Evolutionary conservation across 2,888 invertebrate genomes (phyloP), one percentile per base, ranked within the genome.

Genomic region (Phanerotoma sp.): DNA sequence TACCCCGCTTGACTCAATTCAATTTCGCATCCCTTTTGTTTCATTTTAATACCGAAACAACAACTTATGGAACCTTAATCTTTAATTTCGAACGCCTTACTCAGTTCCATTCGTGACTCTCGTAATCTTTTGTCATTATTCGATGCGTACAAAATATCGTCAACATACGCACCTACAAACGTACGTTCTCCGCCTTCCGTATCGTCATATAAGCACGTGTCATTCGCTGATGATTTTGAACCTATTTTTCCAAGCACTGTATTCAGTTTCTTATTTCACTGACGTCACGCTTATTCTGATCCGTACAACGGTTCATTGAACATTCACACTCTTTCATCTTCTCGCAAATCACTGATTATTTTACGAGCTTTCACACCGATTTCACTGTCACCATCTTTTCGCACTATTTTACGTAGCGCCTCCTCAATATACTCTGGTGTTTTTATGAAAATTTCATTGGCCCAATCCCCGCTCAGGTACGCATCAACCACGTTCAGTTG

Each of bases 401-500:
- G 35, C 5, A 49, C 15, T n/a, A 51, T 44, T 32, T 52, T 33
- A 13, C 22, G 10, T 20, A 56, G 33, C 21, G 47, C 47, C 18
- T 56, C 46, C 15, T 32, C 28, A 3, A 47, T 18, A 16, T 45
- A 40, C 4, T 38, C 35, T 4, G 57, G 51, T 13, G 10, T 7
- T 7, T 65, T 54, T 64, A 67, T 66, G 35, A 51, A 60, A 4
- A 64, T 50, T 16, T 56, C 50, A 30, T 66, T 64, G 10, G 63
- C 47, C 7, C 66, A 18, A 3, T 37, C 41, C 22, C 66, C 66
- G 30, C 65, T 65, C 9, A 68, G 38, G 48, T 61, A 67, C 1
- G 66, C 64, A 3, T 62, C 61, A 6, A 54, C 56, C 4, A 68
- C 54, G 37, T 68, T 66, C 25, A 65, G 49, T 15, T 70, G 66